A percentile compares a stretch with the other conserved stretches of the same genome.
phyloP scores from a whole-genome alignment of 2,113 vertebrate species.

The Bubo blakistoni region DNA sequence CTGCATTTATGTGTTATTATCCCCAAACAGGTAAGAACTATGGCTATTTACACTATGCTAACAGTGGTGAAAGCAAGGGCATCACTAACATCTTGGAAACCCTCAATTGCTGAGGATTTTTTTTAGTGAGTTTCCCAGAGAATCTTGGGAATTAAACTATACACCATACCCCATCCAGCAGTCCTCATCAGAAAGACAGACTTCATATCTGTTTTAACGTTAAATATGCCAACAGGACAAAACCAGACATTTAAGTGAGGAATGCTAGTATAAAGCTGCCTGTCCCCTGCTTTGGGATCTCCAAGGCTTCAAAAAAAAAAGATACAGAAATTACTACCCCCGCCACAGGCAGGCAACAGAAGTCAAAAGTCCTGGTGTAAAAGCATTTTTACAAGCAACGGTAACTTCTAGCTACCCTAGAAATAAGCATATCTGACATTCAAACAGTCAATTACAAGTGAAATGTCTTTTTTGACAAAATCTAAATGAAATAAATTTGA shows the following conservation, averaged over 20 bases:
- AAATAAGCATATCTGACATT: not conserved
- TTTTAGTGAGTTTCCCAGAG: not conserved
- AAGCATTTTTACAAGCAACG: not conserved
- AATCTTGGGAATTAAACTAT: not conserved
- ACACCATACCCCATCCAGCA: not conserved
- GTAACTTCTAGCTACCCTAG: not conserved
- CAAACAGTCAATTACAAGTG: not conserved
- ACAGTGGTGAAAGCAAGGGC: not conserved
- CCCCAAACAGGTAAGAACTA: not conserved
- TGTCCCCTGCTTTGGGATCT: not conserved
- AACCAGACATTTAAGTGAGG: not conserved
- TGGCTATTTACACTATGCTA: not conserved
- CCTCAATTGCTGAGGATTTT: not conserved
- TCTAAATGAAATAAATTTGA: too few relatives aligned
- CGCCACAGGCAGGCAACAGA: not conserved
- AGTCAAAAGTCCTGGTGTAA: not conserved
- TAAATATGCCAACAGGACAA: not conserved
- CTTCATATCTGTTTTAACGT: not conserved
- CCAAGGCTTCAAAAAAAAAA: not conserved
- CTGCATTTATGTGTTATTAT: not conserved
- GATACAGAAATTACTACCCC: not conserved
- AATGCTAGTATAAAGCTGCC: not conserved
- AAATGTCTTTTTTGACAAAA: not conserved
- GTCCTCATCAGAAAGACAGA: not conserved
- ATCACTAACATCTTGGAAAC: not conserved